Evolutionary conservation across 2,113 vertebrate genomes (phyloP).

Genomic region (Galemys pyrenaicus): DNA sequence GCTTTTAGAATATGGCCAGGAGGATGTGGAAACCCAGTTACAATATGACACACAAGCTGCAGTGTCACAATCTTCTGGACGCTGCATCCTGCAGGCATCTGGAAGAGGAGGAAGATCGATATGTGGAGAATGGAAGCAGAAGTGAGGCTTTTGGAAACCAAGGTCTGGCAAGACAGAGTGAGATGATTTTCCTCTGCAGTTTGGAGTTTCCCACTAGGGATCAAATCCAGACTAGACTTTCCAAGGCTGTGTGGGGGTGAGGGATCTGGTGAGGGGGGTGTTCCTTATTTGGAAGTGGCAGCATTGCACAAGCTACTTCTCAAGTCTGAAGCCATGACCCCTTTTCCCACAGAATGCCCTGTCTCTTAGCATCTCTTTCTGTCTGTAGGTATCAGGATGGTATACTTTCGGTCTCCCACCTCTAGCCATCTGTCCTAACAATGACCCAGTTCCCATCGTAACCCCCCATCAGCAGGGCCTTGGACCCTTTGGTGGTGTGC

Average conservation of each 20-base stretch:
- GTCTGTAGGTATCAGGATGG: background rate
- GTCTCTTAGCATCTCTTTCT: background rate
- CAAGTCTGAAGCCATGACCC: background rate
- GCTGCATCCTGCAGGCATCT: constrained; percentile 70
- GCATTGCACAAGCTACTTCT: background rate
- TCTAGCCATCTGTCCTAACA: background rate
- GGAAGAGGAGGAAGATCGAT: constrained; percentile 8
- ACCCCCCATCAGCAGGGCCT: too few species aligned
- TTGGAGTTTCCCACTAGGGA: background rate
- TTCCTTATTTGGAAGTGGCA: background rate
- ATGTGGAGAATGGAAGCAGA: constrained; percentile 22
- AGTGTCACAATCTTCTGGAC: constrained; percentile 79
- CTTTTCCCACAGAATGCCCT: background rate
- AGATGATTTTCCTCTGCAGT: background rate
- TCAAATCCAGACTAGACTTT: background rate
- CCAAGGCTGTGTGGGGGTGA: background rate
- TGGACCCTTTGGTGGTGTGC: background rate
- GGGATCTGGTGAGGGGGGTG: background rate
- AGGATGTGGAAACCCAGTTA: constrained; percentile 93
- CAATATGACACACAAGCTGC: constrained; percentile 87
- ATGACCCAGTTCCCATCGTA: rapidly evolving
- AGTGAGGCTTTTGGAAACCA: background rate
- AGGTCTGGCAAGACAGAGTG: background rate
- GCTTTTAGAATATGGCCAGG: constrained; percentile 86
- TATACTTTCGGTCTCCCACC: background rate